These are phyloP conservation scores for Euschistus heros DNA, from an alignment of 1,140 invertebrate genomes.

Conservation along the genomic window DNA sequence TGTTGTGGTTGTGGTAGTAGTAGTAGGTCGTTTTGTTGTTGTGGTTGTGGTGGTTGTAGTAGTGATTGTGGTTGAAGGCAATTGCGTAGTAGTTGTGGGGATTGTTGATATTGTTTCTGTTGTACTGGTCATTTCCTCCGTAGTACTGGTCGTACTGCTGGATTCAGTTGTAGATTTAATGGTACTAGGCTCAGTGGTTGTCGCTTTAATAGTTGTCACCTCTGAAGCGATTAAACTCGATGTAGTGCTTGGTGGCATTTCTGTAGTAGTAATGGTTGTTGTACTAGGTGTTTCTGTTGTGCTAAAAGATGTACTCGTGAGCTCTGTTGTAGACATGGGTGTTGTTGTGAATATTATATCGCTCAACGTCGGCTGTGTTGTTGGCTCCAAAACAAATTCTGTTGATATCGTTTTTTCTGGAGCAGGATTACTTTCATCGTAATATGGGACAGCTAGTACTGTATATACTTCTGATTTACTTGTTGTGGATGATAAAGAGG, in stretches of 20 bases:
- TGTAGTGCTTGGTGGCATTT: neutral
- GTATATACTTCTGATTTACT: no score
- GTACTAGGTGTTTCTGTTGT: constrained; percentile 12
- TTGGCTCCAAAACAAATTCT: no score
- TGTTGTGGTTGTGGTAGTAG: constrained; percentile 15
- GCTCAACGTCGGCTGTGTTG: no score
- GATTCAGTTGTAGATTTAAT: constrained; percentile 10
- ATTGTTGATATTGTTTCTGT: constrained; percentile 14
- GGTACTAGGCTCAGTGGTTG: constrained; percentile 7
- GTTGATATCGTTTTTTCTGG: no score
- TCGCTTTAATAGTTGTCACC: neutral
- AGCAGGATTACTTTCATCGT: no score
- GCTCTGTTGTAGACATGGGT: neutral
- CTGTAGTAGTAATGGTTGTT: constrained; percentile 10
- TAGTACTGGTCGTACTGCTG: neutral
- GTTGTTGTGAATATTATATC: constrained; percentile 1
- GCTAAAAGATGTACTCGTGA: neutral
- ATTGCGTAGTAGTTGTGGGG: constrained; percentile 2
- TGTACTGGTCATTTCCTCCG: constrained; percentile 10
- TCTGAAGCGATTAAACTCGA: no score
- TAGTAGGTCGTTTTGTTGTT: constrained; percentile 17
- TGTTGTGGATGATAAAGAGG: neutral
- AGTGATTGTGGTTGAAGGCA: constrained; percentile 15
- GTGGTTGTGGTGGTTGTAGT: constrained; percentile 17
- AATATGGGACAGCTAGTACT: no score